Percentiles rank a stretch among this genome's conserved stretches.
Evolutionary conservation across 2,113 vertebrate genomes (phyloP).

Genomic region (Noctilio leporinus): DNA sequence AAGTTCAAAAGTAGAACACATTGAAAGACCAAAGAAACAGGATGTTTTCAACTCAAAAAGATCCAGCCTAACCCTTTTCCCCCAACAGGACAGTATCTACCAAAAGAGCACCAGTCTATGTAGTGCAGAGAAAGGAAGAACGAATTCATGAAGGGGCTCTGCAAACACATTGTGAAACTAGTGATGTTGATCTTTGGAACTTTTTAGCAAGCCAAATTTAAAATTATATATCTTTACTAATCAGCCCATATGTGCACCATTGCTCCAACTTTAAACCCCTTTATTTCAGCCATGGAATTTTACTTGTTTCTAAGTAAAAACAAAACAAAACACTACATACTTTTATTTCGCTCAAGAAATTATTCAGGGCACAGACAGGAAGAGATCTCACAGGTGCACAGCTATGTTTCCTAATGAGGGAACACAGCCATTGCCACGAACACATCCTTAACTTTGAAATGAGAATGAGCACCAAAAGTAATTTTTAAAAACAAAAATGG

Average conservation of each 20-base stretch:
- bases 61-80: neutral
- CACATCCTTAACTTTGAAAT: neutral
- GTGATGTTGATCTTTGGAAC: neutral
- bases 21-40: neutral
- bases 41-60: neutral
- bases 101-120: neutral
- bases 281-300: neutral
- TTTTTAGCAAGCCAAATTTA: neutral
- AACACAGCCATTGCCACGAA: neutral
- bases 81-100: neutral
- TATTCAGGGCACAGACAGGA: neutral
- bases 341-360: slow-evolving; percentile 48
- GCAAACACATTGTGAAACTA: neutral
- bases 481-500: neutral
- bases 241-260: neutral
- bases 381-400: neutral
- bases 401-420: neutral
- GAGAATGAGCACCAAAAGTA: neutral
- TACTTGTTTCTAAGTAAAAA: neutral
- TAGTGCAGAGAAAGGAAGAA: neutral
- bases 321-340: neutral
- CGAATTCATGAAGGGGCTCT: neutral
- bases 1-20: neutral
- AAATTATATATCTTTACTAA: neutral
- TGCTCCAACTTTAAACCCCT: neutral